Evolutionary conservation across 2,797 vertebrate species (phyloP).

Genomic region (Sebastiscus albofasciatus): DNA sequence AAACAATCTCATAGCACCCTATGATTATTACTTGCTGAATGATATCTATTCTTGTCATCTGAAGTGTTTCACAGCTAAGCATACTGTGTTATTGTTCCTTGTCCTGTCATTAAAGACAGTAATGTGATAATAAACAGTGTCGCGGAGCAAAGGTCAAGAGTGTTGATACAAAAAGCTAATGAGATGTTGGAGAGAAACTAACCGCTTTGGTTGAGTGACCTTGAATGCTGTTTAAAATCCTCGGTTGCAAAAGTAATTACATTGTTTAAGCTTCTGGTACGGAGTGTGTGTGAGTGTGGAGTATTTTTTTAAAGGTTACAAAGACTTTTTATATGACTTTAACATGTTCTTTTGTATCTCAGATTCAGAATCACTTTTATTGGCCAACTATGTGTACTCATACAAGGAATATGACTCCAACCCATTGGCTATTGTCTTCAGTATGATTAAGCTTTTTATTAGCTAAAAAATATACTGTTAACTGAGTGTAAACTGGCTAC

Average conservation of each 20-base stretch:
- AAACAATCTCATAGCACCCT: neutral
- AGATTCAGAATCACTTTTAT: neutral
- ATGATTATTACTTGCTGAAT: neutral
- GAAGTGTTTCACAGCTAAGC: constrained; percentile 8
- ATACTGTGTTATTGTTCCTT: constrained; percentile 6
- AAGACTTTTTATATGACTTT: neutral
- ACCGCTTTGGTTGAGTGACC: constrained; percentile 34
- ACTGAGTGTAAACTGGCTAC: neutral
- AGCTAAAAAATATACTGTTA: neutral
- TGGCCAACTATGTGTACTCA: neutral
- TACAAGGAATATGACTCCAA: neutral
- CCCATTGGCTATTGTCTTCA: neutral
- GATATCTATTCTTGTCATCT: constrained; percentile 3
- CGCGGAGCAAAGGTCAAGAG: constrained; percentile 42
- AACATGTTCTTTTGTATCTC: neutral
- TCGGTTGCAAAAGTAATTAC: constrained; percentile 13
- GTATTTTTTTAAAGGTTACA: neutral
- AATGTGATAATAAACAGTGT: constrained; percentile 40
- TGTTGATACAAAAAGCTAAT: constrained; percentile 44
- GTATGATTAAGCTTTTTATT: neutral
- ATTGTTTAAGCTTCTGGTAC: constrained; percentile 14
- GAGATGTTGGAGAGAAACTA: constrained; percentile 38
- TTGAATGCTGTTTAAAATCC: constrained; percentile 21
- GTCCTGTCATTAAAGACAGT: constrained; percentile 21
- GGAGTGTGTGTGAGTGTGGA: neutral